These are phyloP conservation scores for Poecilia picta DNA, from an alignment of 2,797 vertebrate genomes.

Conservation along the genomic window DNA sequence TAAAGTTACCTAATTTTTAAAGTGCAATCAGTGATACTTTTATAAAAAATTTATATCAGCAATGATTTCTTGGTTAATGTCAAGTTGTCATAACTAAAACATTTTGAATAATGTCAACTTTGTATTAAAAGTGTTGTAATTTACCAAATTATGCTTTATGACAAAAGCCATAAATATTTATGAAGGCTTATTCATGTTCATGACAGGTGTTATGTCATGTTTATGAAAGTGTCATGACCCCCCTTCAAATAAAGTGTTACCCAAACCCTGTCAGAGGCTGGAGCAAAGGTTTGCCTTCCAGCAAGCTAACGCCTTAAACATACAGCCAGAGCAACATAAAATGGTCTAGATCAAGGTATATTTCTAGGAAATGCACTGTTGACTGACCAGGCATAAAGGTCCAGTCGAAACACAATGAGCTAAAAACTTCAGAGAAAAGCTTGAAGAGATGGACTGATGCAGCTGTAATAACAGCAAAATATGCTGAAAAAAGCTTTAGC, in stretches of 20 bases:
- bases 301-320: not conserved
- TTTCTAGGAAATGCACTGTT: not conserved
- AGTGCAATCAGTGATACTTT: slow-evolving; percentile 72
- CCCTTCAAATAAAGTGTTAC: too few relatives aligned
- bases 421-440: not conserved
- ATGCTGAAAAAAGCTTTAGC: too few relatives aligned
- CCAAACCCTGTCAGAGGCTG: not conserved
- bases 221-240: too few relatives aligned
- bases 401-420: not conserved
- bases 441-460: not conserved
- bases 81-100: too few relatives aligned
- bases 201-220: slow-evolving; percentile 70
- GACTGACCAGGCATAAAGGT: not conserved
- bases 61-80: too few relatives aligned
- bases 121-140: too few relatives aligned
- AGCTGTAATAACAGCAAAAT: not conserved
- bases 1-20: slow-evolving; percentile 83
- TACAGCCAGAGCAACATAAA: not conserved
- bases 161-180: too few relatives aligned
- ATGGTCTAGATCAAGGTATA: not conserved
- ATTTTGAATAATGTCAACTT: too few relatives aligned
- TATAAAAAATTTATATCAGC: too few relatives aligned
- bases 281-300: not conserved
- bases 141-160: too few relatives aligned
- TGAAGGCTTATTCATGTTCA: too few relatives aligned